These are phyloP conservation scores for Zoanthus solanderi DNA, from an alignment of 92 coral and sea anemone species.

Conservation along the genomic window DNA sequence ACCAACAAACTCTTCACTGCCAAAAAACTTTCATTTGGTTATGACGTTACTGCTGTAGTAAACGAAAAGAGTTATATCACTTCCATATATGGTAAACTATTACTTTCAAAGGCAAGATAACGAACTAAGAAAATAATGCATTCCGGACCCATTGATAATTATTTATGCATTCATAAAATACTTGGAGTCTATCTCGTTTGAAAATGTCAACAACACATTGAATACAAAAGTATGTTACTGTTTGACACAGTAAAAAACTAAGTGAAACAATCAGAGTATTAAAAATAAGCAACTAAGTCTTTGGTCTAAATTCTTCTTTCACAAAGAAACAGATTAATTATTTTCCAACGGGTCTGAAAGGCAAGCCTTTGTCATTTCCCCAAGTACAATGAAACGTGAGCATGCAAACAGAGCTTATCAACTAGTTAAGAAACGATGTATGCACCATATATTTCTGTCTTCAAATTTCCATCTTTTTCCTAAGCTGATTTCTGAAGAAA, in stretches of 20 bases:
- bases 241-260: background rate
- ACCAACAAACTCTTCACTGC: too few species aligned
- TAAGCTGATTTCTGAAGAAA: background rate
- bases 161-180: background rate
- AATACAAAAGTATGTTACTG: background rate
- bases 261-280: background rate
- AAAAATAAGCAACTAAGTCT: background rate
- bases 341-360: background rate
- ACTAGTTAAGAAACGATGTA: conserved; percentile 15
- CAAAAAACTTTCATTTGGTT: too few species aligned
- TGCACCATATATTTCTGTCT: conserved; percentile 15
- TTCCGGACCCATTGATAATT: background rate
- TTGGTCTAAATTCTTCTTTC: background rate
- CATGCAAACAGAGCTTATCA: background rate
- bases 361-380: background rate
- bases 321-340: background rate
- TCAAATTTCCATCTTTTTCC: conserved; percentile 12
- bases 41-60: too few species aligned
- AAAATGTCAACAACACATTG: background rate
- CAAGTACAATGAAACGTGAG: conserved; percentile 25
- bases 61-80: too few species aligned
- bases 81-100: too few species aligned
- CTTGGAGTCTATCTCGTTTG: background rate
- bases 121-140: background rate
- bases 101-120: background rate